Evolutionary conservation across 2,888 invertebrate genomes (phyloP).

Genomic region (Caenorhabditis sp.): DNA sequence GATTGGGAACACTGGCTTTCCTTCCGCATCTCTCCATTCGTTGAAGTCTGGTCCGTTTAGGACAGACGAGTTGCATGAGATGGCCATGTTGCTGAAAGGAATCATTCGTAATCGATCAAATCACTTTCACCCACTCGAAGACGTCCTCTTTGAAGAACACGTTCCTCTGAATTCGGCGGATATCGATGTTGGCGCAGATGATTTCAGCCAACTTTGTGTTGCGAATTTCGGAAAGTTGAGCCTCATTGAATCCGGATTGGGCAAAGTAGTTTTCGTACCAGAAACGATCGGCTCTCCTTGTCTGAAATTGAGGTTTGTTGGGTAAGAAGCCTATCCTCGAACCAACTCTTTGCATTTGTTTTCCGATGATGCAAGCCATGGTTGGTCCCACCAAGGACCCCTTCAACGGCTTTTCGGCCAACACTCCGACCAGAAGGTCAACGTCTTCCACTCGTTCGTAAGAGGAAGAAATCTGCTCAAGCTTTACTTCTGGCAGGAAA

Average conservation of each 20-base stretch:
- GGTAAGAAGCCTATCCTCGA: too few relatives aligned
- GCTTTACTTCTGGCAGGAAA: constrained; percentile 64
- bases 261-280: constrained; percentile 80
- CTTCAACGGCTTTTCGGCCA: constrained; percentile 77
- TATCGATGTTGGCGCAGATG: constrained; percentile 72
- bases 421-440: constrained; percentile 76
- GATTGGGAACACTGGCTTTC: constrained; percentile 72
- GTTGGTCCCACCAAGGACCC: constrained; percentile 78
- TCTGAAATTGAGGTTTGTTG: constrained; percentile 39
- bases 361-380: constrained; percentile 76
- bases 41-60: constrained; percentile 64
- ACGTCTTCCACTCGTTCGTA: constrained; percentile 76
- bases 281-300: constrained; percentile 75
- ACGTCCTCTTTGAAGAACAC: constrained; percentile 71
- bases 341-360: constrained; percentile 77
- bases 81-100: constrained; percentile 75
- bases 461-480: constrained; percentile 63
- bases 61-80: constrained; percentile 75
- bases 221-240: constrained; percentile 71
- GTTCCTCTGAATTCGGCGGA: constrained; percentile 66
- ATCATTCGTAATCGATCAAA: neutral
- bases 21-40: constrained; percentile 76
- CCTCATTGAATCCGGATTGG: constrained; percentile 70
- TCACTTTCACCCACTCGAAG: constrained; percentile 65
- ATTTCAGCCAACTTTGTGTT: constrained; percentile 64